Base-by-base conservation (phyloP, 1,140 invertebrate genomes). In the Lordiphosa collinella region DNA sequence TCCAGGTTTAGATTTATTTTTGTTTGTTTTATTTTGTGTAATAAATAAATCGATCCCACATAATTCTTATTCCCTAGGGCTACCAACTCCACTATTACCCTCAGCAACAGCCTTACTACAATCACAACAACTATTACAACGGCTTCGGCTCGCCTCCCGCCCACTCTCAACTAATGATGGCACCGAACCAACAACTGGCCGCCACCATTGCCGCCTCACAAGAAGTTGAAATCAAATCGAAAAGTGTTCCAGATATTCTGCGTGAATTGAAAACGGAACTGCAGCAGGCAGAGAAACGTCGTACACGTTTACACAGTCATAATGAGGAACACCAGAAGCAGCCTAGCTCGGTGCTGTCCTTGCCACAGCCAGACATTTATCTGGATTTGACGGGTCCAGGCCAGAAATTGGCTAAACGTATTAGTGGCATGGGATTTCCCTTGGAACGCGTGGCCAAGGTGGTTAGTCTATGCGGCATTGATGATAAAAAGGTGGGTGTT, bases 361-460 rank as follows among this genome's bases (percentile, higher is more conserved):
- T 92, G 16, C 43, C 9, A 47, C 12, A 43, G 16, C 43, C 9
- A 47, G 9, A 43, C 10, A 37, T 35, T 18, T 93, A 91, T 85
- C 61, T 90, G 37, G 90, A 90, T 50, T 89, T 95, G 60, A 85
- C 91, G 7, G 86, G 90, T 11, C 90, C 92, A 47, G 90, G 92
- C 47, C 93, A 94, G 84, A 90, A 90, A 38, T 90, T 96, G 62
- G 94, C 93, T 29, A 90, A 92, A 60, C 92, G 93, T 36, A 92
- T 96, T 14, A 93, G 92, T 71, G 92, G 92, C 43, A 97, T 97
- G 96, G 96, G 96, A 2, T 97, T 97, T 89, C 92, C 94, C 0
- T 84, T 94, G 53, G 91, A 93, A n/a, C 91, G 94, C 73, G 94
- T 95, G 1, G 92, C 94, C 4, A 91, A 94, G 63, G 93, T 95